Percentiles rank a stretch among this genome's conserved stretches.
Conservation (phyloP, 2,113 vertebrate species). For the Natator depressus region DNA sequence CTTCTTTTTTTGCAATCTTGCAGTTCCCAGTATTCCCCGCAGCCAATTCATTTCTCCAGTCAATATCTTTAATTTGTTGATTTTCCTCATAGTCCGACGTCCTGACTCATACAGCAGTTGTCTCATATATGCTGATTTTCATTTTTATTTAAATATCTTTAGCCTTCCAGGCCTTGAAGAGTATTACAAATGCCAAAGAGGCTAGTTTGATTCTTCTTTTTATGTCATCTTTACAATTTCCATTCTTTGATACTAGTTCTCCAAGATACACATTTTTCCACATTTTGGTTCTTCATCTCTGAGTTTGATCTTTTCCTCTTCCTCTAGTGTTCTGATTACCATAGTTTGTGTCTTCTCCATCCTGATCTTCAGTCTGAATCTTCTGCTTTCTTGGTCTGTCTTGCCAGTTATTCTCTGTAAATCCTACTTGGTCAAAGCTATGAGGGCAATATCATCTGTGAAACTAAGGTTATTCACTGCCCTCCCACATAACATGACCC, state of each 20-base stretch:
- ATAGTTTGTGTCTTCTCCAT: not conserved
- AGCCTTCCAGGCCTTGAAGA: too few species aligned
- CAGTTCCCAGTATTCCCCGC: not conserved
- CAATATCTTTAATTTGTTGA: not conserved
- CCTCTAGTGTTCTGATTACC: not conserved
- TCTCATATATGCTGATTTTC: not conserved
- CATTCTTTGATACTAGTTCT: too few species aligned
- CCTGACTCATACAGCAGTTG: not conserved
- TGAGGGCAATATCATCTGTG: not conserved
- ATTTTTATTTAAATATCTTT: not conserved
- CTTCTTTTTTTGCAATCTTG: not conserved
- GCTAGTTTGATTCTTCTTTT: too few species aligned
- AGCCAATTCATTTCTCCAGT: not conserved
- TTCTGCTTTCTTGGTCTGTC: not conserved
- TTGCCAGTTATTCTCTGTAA: not conserved
- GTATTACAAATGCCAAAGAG: too few species aligned
- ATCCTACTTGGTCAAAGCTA: not conserved
- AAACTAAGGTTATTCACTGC: not conserved
- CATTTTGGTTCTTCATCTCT: too few species aligned
- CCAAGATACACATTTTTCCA: too few species aligned
- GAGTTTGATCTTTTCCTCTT: too few species aligned
- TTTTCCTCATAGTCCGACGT: not conserved
- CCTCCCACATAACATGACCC: not conserved
- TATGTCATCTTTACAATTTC: too few species aligned
- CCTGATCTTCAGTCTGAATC: not conserved